These are phyloP conservation scores for Leucoraja erinaceus DNA, from an alignment of 2,113 vertebrate genomes.

Conservation along the genomic window DNA sequence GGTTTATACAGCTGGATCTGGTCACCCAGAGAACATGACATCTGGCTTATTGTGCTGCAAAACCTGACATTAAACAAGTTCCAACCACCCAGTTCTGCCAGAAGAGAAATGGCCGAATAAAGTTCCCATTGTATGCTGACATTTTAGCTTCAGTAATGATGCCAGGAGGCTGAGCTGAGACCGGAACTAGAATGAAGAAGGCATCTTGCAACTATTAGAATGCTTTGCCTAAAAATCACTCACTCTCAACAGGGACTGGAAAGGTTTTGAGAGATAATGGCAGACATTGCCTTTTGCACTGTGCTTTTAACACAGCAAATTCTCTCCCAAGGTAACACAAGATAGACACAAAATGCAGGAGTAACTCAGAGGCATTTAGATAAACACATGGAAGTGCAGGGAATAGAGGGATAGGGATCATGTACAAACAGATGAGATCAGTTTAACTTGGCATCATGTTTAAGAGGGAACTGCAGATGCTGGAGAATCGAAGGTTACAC, in stretches of 20 bases:
- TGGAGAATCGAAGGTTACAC: no score
- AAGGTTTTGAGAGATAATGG: background rate
- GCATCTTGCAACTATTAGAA: background rate
- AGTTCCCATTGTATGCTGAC: background rate
- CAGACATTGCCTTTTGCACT: background rate
- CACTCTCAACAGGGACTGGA: background rate
- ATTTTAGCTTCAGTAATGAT: background rate
- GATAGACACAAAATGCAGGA: no score
- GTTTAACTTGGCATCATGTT: no score
- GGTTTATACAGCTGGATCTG: background rate
- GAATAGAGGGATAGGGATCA: no score
- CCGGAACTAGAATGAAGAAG: background rate
- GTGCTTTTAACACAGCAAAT: background rate
- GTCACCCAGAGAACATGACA: background rate
- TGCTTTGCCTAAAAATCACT: background rate
- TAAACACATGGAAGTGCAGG: no score
- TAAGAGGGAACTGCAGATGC: no score
- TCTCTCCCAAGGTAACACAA: no score
- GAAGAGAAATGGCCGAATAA: background rate
- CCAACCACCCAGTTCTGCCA: background rate
- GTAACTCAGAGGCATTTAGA: no score
- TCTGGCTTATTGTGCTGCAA: slow-evolving; percentile 6
- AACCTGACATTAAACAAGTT: background rate
- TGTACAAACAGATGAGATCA: no score
- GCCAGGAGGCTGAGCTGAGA: background rate